Percentiles rank a stretch among this genome's conserved stretches.
phyloP scores from a whole-genome alignment of 2,888 invertebrate species.

The Sarcophaga subvicina region DNA sequence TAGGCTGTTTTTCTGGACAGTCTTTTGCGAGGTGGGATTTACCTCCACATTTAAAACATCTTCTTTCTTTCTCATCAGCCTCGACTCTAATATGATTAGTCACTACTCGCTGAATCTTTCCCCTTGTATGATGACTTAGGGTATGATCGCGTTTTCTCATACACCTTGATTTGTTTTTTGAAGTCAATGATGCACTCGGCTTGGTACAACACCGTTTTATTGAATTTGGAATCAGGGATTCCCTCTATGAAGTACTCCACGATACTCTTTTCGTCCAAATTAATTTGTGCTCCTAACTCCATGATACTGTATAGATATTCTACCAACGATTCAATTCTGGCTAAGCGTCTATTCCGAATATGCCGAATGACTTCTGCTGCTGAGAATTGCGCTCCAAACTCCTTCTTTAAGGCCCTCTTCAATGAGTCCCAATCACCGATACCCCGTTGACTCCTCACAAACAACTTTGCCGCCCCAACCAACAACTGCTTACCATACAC shows the following conservation, averaged over 20 bases:
- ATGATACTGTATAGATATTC: slow-evolving; percentile 62
- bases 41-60: slow-evolving; percentile 2
- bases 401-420: no score
- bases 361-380: slow-evolving; percentile 48
- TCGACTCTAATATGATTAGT: neutral
- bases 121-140: slow-evolving; percentile 12
- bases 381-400: slow-evolving; percentile 50
- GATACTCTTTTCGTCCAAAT: no score
- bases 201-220: neutral
- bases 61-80: neutral
- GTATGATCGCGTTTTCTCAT: slow-evolving; percentile 11
- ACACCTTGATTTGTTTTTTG: slow-evolving; percentile 23
- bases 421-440: slow-evolving; percentile 43
- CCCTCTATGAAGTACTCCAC: neutral
- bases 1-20: no score
- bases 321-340: slow-evolving; percentile 28
- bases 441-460: slow-evolving; percentile 34
- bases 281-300: slow-evolving; percentile 31
- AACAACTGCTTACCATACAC: no score
- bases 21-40: no score
- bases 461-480: no score
- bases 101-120: neutral
- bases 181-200: slow-evolving; percentile 4
- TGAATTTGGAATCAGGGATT: neutral
- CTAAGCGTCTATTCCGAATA: slow-evolving; percentile 47